Evolutionary conservation across 2,797 vertebrate genomes (phyloP).

Genomic region (Labeo calbasu): DNA sequence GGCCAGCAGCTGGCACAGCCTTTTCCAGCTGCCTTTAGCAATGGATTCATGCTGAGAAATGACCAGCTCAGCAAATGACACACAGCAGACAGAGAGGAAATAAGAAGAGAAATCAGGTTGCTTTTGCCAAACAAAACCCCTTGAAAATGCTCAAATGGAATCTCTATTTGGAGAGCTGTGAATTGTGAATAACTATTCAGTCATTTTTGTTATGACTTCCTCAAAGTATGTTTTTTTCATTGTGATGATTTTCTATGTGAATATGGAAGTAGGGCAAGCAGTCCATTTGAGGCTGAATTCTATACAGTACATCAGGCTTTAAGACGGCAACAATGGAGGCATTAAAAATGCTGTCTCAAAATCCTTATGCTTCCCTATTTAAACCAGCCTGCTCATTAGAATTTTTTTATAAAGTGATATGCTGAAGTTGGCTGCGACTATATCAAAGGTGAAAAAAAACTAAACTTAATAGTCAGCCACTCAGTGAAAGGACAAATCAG

Average conservation of each 20-base stretch:
- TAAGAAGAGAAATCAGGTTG: constrained; percentile 44
- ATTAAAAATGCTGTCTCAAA: not conserved
- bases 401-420: not conserved
- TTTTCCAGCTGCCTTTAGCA: constrained; percentile 69
- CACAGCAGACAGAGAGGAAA: constrained; percentile 54
- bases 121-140: constrained; percentile 14
- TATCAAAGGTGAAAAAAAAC: not conserved
- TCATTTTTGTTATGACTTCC: constrained; percentile 9
- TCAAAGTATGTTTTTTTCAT: constrained; percentile 6
- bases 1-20: constrained; percentile 62
- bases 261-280: constrained; percentile 45
- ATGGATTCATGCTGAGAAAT: constrained; percentile 66
- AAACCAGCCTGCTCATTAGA: not conserved
- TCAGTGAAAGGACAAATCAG: not conserved
- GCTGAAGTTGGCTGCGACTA: not conserved
- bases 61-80: constrained; percentile 69
- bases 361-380: not conserved
- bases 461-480: not conserved
- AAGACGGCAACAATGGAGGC: not conserved
- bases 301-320: not conserved
- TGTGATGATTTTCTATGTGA: constrained; percentile 25
- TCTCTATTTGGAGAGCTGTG: not conserved
- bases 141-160: constrained; percentile 8
- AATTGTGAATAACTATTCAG: constrained; percentile 12
- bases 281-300: constrained; percentile 21